These are phyloP conservation scores for Pseudorectes ferrugineus DNA, from an alignment of 2,113 vertebrate species.

Conservation along the genomic window DNA sequence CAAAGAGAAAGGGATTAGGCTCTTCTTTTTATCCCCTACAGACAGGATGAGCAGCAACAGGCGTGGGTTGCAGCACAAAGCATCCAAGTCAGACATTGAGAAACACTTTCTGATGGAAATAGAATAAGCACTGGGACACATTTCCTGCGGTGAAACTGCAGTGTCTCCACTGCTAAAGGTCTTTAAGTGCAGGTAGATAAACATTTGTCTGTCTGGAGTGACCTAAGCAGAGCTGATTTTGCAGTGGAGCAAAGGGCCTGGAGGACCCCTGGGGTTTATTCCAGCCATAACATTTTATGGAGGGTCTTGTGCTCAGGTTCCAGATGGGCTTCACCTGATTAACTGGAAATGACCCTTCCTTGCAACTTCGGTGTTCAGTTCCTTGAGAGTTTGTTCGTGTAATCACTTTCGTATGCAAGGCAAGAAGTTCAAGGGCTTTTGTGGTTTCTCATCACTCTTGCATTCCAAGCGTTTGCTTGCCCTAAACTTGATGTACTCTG, in stretches of 20 bases:
- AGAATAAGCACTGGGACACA: background rate
- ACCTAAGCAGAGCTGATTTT: background rate
- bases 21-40: background rate
- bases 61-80: background rate
- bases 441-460: background rate
- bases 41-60: background rate
- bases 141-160: background rate
- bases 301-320: background rate
- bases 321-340: background rate
- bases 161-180: background rate
- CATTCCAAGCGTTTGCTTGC: constrained; percentile 45
- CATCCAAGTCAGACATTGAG: background rate
- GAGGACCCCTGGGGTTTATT: background rate
- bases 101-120: background rate
- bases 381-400: background rate
- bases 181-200: background rate
- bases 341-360: background rate
- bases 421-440: constrained; percentile 37
- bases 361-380: background rate
- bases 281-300: background rate
- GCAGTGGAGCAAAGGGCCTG: background rate
- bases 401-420: background rate
- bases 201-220: background rate
- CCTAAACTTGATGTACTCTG: constrained; percentile 39
- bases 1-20: background rate